These are phyloP conservation scores for Oxyteleia sp. DNA, from an alignment of 2,888 invertebrate species.

Conservation along the genomic window DNA sequence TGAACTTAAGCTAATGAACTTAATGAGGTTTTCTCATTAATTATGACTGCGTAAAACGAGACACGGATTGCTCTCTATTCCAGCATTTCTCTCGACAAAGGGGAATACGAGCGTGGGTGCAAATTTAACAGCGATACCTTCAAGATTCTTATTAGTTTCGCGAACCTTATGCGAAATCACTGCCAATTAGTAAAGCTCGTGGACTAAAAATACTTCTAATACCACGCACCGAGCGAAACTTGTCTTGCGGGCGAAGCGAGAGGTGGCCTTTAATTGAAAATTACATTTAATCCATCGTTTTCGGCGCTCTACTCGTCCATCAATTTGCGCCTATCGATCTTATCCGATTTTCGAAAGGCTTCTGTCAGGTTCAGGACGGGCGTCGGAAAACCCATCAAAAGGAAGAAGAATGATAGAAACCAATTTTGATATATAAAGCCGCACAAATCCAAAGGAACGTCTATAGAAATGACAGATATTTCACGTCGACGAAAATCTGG, in stretches of 20 bases:
- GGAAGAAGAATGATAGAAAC: slow-evolving; percentile 60
- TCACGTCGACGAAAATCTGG: slow-evolving; percentile 50
- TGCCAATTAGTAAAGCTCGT: slow-evolving; percentile 8
- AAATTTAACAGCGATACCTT: slow-evolving; percentile 5
- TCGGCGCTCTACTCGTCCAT: slow-evolving; percentile 1
- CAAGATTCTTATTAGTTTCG: slow-evolving; percentile 16
- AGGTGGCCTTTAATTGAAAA: neutral
- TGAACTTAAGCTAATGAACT: slow-evolving; percentile 67
- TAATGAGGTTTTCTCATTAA: slow-evolving; percentile 69
- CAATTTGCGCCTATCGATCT: slow-evolving; percentile 40
- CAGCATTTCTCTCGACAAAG: slow-evolving; percentile 10
- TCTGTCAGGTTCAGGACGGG: slow-evolving; percentile 52
- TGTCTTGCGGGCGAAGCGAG: too few relatives aligned
- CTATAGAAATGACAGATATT: slow-evolving; percentile 59
- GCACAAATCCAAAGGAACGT: slow-evolving; percentile 52
- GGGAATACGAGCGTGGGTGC: slow-evolving; percentile 1
- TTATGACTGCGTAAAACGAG: slow-evolving; percentile 64
- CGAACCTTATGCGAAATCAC: slow-evolving; percentile 12
- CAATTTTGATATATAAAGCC: slow-evolving; percentile 67
- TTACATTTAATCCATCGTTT: slow-evolving; percentile 36
- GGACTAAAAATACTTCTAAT: neutral
- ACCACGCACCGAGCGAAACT: neutral
- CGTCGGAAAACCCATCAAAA: slow-evolving; percentile 57
- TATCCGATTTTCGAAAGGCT: slow-evolving; percentile 42
- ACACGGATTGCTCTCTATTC: slow-evolving; percentile 33